These are phyloP conservation scores for Calonectris borealis DNA, from an alignment of 2,113 vertebrate species.

Conservation along the genomic window DNA sequence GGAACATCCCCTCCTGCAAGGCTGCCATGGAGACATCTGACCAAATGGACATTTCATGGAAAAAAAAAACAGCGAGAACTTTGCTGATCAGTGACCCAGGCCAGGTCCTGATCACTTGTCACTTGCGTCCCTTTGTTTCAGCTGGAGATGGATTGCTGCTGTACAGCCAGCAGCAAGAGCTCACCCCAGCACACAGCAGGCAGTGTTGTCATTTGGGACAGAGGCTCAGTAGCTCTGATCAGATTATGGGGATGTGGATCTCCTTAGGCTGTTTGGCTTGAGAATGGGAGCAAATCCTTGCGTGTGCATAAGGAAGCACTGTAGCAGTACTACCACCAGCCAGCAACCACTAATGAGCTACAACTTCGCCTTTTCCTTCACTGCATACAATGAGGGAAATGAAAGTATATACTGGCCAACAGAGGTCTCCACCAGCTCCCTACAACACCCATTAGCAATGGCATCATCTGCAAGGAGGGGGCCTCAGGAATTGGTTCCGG, in stretches of 20 bases:
- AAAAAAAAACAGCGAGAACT: background rate
- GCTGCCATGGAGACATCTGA: background rate
- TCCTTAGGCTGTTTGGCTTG: background rate
- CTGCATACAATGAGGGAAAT: background rate
- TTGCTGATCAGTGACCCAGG: conserved; percentile 56
- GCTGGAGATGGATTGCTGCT: conserved; percentile 40
- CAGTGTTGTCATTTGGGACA: background rate
- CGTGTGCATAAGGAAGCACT: background rate
- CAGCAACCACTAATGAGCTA: background rate
- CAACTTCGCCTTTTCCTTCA: background rate
- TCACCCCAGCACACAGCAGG: background rate
- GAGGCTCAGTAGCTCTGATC: background rate
- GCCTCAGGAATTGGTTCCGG: background rate
- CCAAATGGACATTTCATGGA: background rate
- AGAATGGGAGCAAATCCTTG: background rate
- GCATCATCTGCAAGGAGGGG: background rate
- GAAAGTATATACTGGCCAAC: background rate
- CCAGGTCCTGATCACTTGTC: conserved; percentile 56
- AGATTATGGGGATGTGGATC: background rate
- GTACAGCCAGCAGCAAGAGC: background rate
- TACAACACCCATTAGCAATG: background rate
- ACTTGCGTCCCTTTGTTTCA: conserved; percentile 35
- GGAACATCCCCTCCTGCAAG: conserved; percentile 6
- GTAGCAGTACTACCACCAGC: background rate
- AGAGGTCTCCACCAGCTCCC: background rate